These are phyloP conservation scores for Aphidius ervi DNA, from an alignment of 1,140 invertebrate genomes.

Conservation along the genomic window DNA sequence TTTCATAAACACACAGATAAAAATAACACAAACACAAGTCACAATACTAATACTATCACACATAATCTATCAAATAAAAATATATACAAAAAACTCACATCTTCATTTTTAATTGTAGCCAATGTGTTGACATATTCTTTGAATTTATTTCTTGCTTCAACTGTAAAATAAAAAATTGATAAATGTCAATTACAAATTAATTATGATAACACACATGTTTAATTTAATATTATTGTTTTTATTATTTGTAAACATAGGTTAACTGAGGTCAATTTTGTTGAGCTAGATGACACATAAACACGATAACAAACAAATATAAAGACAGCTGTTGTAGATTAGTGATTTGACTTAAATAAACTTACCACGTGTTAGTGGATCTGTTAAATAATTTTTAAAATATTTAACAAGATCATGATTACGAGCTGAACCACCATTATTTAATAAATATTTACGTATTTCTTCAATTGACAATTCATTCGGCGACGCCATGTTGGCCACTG, in stretches of 20 bases:
- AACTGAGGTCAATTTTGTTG: conserved; percentile 6
- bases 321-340: neutral
- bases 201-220: neutral
- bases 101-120: conserved; percentile 76
- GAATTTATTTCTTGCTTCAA: conserved; percentile 78
- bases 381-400: conserved; percentile 81
- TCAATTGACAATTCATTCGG: conserved; percentile 73
- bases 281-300: conserved; percentile 7
- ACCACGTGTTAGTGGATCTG: conserved; percentile 74
- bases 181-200: neutral
- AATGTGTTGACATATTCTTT: conserved; percentile 88
- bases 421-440: conserved; percentile 76
- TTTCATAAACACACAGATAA: conserved; percentile 5
- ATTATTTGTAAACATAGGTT: neutral
- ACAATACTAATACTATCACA: neutral
- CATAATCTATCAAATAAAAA: neutral
- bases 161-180: conserved; percentile 56
- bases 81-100: conserved; percentile 40
- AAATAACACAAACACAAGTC: neutral
- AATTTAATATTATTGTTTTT: too few species aligned
- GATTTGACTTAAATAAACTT: conserved; percentile 35
- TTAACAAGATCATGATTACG: conserved; percentile 84
- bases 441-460: conserved; percentile 78
- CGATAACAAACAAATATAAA: conserved; percentile 2
- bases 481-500: conserved; percentile 58